Percentiles rank a stretch among this genome's conserved stretches.
phyloP scores from a whole-genome alignment of 2,797 vertebrate genomes.

The Cossypha heuglini region DNA sequence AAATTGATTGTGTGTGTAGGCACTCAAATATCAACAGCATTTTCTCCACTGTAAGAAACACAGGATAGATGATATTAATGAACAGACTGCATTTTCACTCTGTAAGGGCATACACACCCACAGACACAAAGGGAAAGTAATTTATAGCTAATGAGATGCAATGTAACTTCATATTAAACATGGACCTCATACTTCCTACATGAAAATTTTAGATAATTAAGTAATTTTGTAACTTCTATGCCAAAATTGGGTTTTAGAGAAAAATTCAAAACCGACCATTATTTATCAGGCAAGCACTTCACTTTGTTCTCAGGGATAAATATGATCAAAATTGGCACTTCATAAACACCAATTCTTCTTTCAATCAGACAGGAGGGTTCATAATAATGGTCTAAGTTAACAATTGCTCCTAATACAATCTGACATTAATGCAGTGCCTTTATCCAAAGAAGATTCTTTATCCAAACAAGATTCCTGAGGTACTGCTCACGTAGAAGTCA shows the following conservation, averaged over 20 bases:
- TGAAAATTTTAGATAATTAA: not conserved
- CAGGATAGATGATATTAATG: too few species aligned
- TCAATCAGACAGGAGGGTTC: not conserved
- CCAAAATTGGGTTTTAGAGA: not conserved
- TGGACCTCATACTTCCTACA: not conserved
- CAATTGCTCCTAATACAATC: not conserved
- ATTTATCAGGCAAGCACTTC: not conserved
- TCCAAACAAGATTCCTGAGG: not conserved
- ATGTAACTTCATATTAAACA: not conserved
- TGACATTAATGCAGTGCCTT: not conserved
- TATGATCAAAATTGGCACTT: not conserved
- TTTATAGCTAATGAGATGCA: not conserved
- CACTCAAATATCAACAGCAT: not conserved
- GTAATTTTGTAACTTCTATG: not conserved
- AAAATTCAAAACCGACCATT: not conserved
- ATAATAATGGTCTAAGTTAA: not conserved
- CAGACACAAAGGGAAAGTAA: not conserved
- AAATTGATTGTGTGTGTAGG: not conserved
- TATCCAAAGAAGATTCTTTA: not conserved
- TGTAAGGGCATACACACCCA: not conserved
- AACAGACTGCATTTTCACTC: not conserved
- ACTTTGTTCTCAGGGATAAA: not conserved
- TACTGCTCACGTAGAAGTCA: not conserved
- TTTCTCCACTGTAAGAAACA: not conserved
- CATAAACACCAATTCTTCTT: not conserved